phyloP scores from a whole-genome alignment of 1,140 invertebrate genomes.

The Battus philenor region DNA sequence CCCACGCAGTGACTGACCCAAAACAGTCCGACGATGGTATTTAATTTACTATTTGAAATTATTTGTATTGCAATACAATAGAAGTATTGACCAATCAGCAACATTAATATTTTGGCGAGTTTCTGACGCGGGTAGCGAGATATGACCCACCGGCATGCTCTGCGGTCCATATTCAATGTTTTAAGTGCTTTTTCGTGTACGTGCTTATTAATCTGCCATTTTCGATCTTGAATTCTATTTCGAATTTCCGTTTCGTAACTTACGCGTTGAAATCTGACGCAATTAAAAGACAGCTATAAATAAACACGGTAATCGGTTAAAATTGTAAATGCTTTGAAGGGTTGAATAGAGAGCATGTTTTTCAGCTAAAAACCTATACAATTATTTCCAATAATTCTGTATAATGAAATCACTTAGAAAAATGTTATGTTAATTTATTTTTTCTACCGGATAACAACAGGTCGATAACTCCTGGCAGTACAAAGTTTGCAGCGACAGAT shows the following conservation, averaged over 20 bases:
- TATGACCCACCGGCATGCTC: conserved; percentile 27
- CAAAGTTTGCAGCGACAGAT: too few relatives aligned
- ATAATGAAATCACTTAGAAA: too few relatives aligned
- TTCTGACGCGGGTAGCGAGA: conserved; percentile 9
- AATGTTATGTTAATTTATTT: too few relatives aligned
- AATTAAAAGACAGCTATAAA: too few relatives aligned
- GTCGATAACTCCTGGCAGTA: too few relatives aligned
- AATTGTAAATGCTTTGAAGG: too few relatives aligned
- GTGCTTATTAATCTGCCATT: conserved; percentile 28
- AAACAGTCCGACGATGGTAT: conserved; percentile 5
- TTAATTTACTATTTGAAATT: conserved; percentile 1
- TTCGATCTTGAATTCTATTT: conserved; percentile 20
- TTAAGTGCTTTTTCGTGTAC: conserved; percentile 53
- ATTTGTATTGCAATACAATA: conserved; percentile 19
- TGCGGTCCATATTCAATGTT: conserved; percentile 56
- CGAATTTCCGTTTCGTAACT: neutral
- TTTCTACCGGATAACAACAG: too few relatives aligned
- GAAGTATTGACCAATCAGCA: conserved; percentile 15
- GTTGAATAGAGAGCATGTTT: too few relatives aligned
- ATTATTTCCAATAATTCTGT: too few relatives aligned
- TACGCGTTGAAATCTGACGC: too few relatives aligned
- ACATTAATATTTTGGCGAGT: conserved; percentile 30
- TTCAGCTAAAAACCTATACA: too few relatives aligned
- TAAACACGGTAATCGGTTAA: too few relatives aligned
- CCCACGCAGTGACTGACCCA: neutral